A percentile compares a stretch with the other conserved stretches of the same genome.
phyloP scores from a whole-genome alignment of 1,140 invertebrate genomes.

The Procambarus clarkii region DNA sequence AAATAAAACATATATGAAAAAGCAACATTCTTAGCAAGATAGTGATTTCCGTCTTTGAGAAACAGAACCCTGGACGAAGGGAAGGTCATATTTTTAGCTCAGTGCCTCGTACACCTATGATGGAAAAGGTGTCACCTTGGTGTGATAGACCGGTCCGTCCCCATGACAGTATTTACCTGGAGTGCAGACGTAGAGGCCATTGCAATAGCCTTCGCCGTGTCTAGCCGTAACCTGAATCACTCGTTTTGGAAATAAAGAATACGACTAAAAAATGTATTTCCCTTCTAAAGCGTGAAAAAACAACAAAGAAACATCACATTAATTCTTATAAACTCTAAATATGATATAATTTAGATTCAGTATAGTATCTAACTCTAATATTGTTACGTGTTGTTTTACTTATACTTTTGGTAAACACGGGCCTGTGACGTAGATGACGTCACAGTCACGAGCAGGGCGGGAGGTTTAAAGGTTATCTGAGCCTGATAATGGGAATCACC shows the following conservation, averaged over 20 bases:
- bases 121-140: no score
- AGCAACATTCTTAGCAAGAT: neutral
- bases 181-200: constrained; percentile 37
- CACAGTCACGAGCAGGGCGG: constrained; percentile 31
- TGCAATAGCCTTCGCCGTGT: neutral
- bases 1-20: neutral
- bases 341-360: neutral
- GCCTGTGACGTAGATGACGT: constrained; percentile 24
- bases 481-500: no score
- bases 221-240: neutral
- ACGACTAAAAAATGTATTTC: no score
- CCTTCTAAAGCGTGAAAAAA: no score
- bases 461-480: constrained; percentile 10
- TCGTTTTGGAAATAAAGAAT: neutral
- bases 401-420: constrained; percentile 51
- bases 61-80: no score
- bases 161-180: constrained; percentile 13
- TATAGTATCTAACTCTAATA: neutral
- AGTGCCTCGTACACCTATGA: no score
- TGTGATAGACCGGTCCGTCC: no score
- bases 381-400: neutral
- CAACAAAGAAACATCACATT: constrained; percentile 10
- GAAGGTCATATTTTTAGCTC: no score
- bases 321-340: no score
- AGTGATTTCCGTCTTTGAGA: neutral